These are phyloP conservation scores for Caenorhabditis latens DNA, from an alignment of 1,140 invertebrate species.

Conservation along the genomic window DNA sequence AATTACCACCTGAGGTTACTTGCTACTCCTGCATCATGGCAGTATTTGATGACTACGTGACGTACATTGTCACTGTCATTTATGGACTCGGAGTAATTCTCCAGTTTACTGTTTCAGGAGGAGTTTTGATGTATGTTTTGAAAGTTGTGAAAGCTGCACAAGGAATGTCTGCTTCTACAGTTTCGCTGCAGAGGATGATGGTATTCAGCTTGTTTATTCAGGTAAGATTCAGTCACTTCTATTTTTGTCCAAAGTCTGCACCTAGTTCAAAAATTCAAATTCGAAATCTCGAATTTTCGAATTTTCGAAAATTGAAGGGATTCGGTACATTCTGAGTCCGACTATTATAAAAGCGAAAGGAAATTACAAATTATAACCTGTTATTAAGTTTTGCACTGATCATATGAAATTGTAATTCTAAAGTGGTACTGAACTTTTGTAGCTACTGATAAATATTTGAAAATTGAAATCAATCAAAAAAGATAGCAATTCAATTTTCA, in stretches of 20 bases:
- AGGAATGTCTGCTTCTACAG: not conserved
- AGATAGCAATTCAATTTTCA: not conserved
- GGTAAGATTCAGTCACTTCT: not conserved
- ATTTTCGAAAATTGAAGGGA: too few relatives aligned
- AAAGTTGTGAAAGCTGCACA: not conserved
- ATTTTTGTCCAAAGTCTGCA: too few relatives aligned
- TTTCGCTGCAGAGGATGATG: not conserved
- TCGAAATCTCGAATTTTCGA: too few relatives aligned
- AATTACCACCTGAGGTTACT: not conserved
- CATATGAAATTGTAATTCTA: too few relatives aligned
- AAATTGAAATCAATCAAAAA: too few relatives aligned
- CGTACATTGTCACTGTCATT: not conserved
- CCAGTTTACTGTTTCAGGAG: not conserved
- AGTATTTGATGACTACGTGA: not conserved
- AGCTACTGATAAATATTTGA: too few relatives aligned
- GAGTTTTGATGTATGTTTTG: not conserved
- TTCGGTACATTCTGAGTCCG: too few relatives aligned
- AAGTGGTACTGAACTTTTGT: too few relatives aligned
- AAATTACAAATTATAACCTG: too few relatives aligned
- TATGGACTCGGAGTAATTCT: not conserved
- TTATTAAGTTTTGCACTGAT: too few relatives aligned
- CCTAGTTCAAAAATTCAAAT: too few relatives aligned
- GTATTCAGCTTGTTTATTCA: constrained; percentile 14
- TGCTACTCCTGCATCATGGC: not conserved
- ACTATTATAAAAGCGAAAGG: too few relatives aligned